Evolutionary conservation across 2,888 invertebrate species (phyloP).

Genomic region (Conistra vaccinii): DNA sequence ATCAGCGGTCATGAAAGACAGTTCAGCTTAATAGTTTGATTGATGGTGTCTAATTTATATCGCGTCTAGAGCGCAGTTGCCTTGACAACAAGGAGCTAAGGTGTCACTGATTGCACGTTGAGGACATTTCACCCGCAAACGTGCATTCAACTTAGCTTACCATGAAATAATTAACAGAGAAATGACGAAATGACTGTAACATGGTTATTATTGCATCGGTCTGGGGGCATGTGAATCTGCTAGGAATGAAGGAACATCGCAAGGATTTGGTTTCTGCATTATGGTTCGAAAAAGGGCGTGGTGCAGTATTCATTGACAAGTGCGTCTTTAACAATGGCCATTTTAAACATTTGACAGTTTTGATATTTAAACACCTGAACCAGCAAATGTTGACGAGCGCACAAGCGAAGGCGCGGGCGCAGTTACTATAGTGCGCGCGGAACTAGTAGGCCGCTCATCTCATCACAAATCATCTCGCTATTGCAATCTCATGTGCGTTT

Average conservation of each 20-base stretch:
- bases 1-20: neutral
- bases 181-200: neutral
- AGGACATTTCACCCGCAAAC: no score
- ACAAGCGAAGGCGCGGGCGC: neutral
- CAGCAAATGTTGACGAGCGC: constrained; percentile 4
- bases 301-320: no score
- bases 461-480: no score
- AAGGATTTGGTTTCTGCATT: no score
- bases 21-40: constrained; percentile 4
- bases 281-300: neutral
- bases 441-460: no score
- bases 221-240: neutral
- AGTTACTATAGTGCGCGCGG: no score
- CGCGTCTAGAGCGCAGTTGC: neutral
- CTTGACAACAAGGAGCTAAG: neutral
- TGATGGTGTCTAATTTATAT: neutral
- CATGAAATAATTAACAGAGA: no score
- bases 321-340: neutral
- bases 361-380: neutral
- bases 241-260: neutral
- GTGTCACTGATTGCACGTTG: neutral
- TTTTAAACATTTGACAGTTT: neutral
- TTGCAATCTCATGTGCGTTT: no score
- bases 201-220: neutral
- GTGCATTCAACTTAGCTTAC: no score